phyloP scores from a whole-genome alignment of 2,797 vertebrate species.

The Fistularia tabacaria region DNA sequence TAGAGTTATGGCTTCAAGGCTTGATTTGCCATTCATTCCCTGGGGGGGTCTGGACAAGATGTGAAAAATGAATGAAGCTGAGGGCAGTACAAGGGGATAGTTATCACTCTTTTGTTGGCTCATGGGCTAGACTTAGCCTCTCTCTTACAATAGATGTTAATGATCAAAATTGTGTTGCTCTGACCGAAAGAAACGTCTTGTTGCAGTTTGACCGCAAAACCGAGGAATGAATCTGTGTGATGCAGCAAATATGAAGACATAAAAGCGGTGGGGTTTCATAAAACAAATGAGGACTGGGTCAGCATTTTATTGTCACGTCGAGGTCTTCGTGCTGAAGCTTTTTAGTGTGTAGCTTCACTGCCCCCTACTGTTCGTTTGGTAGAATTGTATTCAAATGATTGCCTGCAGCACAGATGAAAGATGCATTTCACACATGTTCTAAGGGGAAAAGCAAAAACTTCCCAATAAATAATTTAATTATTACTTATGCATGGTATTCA shows the following conservation, averaged over 20 bases:
- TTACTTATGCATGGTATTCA: too few species aligned
- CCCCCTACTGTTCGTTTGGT: conserved; percentile 52
- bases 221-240: conserved; percentile 15
- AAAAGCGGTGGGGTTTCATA: not conserved
- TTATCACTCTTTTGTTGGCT: conserved; percentile 29
- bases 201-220: conserved; percentile 8
- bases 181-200: conserved; percentile 17
- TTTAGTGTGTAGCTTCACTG: conserved; percentile 46
- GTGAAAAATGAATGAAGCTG: conserved; percentile 32
- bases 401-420: not conserved
- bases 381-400: conserved; percentile 18
- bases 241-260: conserved; percentile 10
- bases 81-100: conserved; percentile 10
- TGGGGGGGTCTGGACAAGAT: conserved; percentile 18
- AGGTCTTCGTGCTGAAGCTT: too few species aligned
- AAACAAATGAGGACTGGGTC: conserved; percentile 10
- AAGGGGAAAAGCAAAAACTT: not conserved
- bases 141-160: conserved; percentile 24
- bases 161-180: conserved; percentile 47
- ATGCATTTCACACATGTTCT: not conserved
- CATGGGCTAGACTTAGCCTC: conserved; percentile 8
- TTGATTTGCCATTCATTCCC: conserved; percentile 48
- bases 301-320: not conserved
- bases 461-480: too few species aligned
- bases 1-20: conserved; percentile 45